phyloP scores from a whole-genome alignment of 2,113 vertebrate species.

The Oreochromis niloticus region DNA sequence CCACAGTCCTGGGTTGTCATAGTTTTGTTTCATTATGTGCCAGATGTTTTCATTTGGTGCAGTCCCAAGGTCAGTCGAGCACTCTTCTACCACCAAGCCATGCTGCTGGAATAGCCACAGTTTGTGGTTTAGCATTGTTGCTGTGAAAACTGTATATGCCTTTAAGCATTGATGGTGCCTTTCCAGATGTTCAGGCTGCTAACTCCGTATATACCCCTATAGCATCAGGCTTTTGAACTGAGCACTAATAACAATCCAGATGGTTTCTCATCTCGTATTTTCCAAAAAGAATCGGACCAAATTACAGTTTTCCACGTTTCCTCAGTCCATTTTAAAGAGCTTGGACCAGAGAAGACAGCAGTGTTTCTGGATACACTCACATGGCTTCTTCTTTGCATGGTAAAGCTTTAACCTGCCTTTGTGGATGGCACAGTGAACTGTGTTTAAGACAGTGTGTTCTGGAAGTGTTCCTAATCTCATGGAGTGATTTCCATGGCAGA shows the following conservation, averaged over 20 bases:
- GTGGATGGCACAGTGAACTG: neutral
- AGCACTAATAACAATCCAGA: neutral
- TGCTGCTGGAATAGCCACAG: neutral
- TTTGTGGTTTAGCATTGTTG: neutral
- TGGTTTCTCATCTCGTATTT: neutral
- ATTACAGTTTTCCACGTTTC: neutral
- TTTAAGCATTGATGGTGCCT: neutral
- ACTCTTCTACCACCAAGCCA: neutral
- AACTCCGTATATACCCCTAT: neutral
- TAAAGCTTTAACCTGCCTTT: neutral
- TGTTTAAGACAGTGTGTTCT: fast-evolving
- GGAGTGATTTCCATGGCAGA: neutral
- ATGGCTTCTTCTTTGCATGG: neutral
- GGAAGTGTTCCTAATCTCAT: neutral
- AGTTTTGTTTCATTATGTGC: neutral
- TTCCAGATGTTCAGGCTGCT: neutral
- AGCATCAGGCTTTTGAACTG: neutral
- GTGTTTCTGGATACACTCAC: neutral
- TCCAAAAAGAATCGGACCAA: neutral
- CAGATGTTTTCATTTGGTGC: neutral
- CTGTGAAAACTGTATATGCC: neutral
- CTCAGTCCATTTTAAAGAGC: neutral
- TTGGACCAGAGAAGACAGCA: neutral
- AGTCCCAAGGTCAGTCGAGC: neutral
- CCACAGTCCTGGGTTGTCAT: neutral